phyloP scores from a whole-genome alignment of 2,888 invertebrate species.

The Volucella inanis region DNA sequence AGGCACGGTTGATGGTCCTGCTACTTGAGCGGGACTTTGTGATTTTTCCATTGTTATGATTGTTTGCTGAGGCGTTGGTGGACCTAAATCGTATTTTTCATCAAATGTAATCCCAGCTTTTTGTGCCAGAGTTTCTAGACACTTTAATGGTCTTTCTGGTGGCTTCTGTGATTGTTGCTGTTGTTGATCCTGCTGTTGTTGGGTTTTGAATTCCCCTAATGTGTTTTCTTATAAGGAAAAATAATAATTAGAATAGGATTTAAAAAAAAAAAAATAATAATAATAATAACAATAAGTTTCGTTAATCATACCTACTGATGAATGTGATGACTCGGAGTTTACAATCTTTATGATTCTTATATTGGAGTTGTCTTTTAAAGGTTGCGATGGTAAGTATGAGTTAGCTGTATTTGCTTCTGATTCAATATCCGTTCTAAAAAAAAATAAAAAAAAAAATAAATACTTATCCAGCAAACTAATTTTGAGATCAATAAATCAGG shows the following conservation, averaged over 20 bases:
- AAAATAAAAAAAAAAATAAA: not conserved
- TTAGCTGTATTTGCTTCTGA: constrained; percentile 77
- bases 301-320: constrained; percentile 82
- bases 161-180: constrained; percentile 77
- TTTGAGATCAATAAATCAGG: not conserved
- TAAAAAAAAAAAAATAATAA: no score
- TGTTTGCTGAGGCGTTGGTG: constrained; percentile 61
- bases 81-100: constrained; percentile 89
- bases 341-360: constrained; percentile 79
- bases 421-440: constrained; percentile 80
- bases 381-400: constrained; percentile 81
- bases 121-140: constrained; percentile 88
- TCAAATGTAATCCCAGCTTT: constrained; percentile 90
- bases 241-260: constrained; percentile 9
- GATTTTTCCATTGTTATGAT: constrained; percentile 88
- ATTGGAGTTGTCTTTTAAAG: constrained; percentile 82
- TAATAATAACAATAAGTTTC: no score
- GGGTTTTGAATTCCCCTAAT: constrained; percentile 80
- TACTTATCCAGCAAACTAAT: no score
- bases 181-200: constrained; percentile 79
- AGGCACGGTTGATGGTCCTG: constrained; percentile 81
- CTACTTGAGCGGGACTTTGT: constrained; percentile 84
- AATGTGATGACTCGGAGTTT: constrained; percentile 79
- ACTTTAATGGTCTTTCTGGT: constrained; percentile 85
- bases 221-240: constrained; percentile 54